Conservation (phyloP, 1,140 invertebrate genomes). For the Atta cephalotes region DNA sequence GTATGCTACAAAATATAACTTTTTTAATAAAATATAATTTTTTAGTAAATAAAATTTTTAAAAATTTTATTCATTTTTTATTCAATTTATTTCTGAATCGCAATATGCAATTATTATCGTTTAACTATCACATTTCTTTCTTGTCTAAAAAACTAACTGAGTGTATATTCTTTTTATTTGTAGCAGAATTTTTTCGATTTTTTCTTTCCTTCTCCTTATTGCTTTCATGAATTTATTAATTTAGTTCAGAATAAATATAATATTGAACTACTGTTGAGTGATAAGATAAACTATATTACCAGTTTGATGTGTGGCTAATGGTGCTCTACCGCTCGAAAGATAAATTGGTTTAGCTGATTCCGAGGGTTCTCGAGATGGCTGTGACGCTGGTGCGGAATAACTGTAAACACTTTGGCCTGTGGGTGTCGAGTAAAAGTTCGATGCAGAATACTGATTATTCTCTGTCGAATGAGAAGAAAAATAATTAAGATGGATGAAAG, state of each 20-base stretch:
- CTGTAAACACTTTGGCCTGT: conserved; percentile 80
- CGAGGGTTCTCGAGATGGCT: conserved; percentile 79
- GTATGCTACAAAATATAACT: conserved; percentile 75
- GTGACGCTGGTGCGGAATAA: conserved; percentile 81
- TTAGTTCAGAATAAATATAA: neutral
- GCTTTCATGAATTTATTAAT: neutral
- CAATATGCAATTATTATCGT: neutral
- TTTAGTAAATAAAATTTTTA: neutral
- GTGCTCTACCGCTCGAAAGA: conserved; percentile 78
- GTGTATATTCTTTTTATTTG: neutral
- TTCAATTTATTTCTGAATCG: neutral
- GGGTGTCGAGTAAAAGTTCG: conserved; percentile 82
- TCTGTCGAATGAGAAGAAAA: conserved; percentile 68
- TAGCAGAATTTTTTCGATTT: neutral
- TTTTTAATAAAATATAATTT: neutral
- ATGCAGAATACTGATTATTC: conserved; percentile 81
- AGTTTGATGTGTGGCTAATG: conserved; percentile 80
- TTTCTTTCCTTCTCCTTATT: neutral
- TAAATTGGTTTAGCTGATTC: conserved; percentile 83
- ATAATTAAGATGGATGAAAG: neutral
- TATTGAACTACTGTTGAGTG: neutral
- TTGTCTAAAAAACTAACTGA: neutral
- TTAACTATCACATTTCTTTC: neutral
- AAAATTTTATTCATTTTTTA: conserved; percentile 1
- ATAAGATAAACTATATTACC: conserved; percentile 59